Evolutionary conservation across 2,888 invertebrate species (phyloP), one percentile per base, ranked within the genome.

Genomic region (Chalcis sispes): DNA sequence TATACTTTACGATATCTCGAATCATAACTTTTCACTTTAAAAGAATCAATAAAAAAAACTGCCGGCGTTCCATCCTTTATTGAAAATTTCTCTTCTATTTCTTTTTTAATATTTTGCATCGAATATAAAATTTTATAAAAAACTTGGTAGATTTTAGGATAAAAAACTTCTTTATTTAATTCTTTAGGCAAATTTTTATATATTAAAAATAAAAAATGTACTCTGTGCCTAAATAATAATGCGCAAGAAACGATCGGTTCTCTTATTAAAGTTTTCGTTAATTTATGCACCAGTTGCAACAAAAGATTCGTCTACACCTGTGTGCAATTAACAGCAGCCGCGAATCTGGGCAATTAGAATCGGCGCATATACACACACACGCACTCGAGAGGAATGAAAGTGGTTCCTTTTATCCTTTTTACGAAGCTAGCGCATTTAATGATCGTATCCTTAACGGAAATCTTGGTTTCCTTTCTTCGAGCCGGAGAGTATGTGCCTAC

Each of bases 391-490:
- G n/a, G 13, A 56, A 66, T 4, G 23, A 20, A 32, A 54, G 62
- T n/a, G 25, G 25, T 18, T 32, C 20, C 18, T 32, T 52, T 32
- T 13, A 15, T 27, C 32, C 32, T 27, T 13, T 48, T 59, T 58
- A 72, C 13, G 65, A 58, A 29, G 27, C 29, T 27, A 48, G 54
- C 29, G 7, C 2, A 10, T 32, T 32, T 59, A 66, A 75, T 40
- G 69, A 70, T 70, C 23, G 36, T 64, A 72, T 79, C 77, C 80
- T 77, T 77, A 84, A 84, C 83, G 83, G 84, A 82, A 84, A 82
- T 83, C 84, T 84, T 80, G 76, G 81, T 78, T 83, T 76, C 79
- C 80, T 80, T 80, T 78, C 77, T 74, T 74, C 50, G 67, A 62
- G n/a, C 77, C 78, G 75, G 62, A 75, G 79, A 62, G 40, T 52